phyloP scores from a whole-genome alignment of 2,888 invertebrate genomes.

The Aphrophora alni region DNA sequence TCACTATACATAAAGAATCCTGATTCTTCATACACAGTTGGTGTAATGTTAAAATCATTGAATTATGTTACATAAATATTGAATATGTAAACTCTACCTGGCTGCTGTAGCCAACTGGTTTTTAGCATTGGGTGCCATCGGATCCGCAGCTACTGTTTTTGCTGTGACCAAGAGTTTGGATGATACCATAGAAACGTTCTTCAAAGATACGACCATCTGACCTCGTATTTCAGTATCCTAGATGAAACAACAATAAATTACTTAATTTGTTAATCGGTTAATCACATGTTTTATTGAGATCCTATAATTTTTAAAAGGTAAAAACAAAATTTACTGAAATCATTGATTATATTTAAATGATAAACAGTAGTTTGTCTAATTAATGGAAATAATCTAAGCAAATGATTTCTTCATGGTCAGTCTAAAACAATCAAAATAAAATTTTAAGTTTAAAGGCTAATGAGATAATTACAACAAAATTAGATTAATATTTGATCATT shows the following conservation, averaged over 20 bases:
- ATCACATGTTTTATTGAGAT: constrained; percentile 3
- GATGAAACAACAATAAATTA: constrained; percentile 28
- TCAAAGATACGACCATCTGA: constrained; percentile 85
- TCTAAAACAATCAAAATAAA: too few relatives aligned
- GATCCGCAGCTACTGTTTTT: constrained; percentile 88
- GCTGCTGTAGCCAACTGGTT: constrained; percentile 89
- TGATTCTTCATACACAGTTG: too few relatives aligned
- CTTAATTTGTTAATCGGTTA: neutral
- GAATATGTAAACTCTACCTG: constrained; percentile 55
- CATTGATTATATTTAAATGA: too few relatives aligned
- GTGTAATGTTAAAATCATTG: too few relatives aligned
- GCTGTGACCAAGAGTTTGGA: constrained; percentile 86
- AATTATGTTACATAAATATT: neutral
- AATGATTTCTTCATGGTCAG: too few relatives aligned
- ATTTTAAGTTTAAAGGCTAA: too few relatives aligned
- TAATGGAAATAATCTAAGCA: too few relatives aligned
- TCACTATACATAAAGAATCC: too few relatives aligned
- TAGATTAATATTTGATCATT: too few relatives aligned
- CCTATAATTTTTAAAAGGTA: neutral
- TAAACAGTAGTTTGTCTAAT: too few relatives aligned
- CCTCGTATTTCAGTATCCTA: constrained; percentile 76
- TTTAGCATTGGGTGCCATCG: constrained; percentile 87
- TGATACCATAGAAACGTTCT: constrained; percentile 86
- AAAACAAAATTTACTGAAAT: neutral
- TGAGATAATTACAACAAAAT: too few relatives aligned